phyloP scores from a whole-genome alignment of 1,140 invertebrate genomes.

The Magallana gigas region DNA sequence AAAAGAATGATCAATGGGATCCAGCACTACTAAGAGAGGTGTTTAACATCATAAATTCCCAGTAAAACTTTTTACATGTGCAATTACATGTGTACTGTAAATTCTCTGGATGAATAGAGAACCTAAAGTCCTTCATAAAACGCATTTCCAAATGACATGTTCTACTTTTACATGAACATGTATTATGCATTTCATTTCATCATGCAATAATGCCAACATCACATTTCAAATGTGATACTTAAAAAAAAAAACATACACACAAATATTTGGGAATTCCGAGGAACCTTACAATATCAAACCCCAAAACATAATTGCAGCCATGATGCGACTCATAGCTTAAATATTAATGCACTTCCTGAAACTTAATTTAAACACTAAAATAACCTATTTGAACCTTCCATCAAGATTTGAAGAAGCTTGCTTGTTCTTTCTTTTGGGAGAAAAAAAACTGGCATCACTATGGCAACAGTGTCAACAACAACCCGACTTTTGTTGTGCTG shows the following conservation, averaged over 20 bases:
- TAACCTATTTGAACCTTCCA: background rate
- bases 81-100: too few species aligned
- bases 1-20: too few species aligned
- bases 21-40: too few species aligned
- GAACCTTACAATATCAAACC: too few species aligned
- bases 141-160: background rate
- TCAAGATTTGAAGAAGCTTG: background rate
- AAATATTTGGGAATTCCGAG: too few species aligned
- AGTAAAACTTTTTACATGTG: too few species aligned
- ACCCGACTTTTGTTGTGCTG: slow-evolving; percentile 65
- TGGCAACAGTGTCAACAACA: slow-evolving; percentile 68
- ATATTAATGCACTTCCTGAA: background rate
- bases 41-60: too few species aligned
- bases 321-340: background rate
- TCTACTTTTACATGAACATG: background rate
- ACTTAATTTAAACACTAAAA: background rate
- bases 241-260: too few species aligned
- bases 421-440: too few species aligned
- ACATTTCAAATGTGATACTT: background rate
- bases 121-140: background rate
- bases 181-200: background rate
- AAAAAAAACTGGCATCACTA: background rate
- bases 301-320: too few species aligned
- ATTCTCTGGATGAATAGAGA: too few species aligned
- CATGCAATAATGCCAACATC: slow-evolving; percentile 5